Base-by-base conservation (phyloP, 2,113 vertebrate species). In the Okapia johnstoni region DNA sequence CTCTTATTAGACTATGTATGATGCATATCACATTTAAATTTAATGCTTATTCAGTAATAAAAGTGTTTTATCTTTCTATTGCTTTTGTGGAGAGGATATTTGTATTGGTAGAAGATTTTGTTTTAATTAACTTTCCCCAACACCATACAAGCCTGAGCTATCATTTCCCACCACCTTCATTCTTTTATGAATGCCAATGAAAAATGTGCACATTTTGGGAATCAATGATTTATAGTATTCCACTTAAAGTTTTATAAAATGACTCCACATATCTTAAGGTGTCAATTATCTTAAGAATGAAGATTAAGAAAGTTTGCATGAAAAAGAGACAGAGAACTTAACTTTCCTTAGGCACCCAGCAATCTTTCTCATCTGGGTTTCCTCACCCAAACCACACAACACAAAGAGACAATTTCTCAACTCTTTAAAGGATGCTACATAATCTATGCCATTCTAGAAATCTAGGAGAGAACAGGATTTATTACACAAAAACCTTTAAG, bases 241-340 rank as follows among this genome's bases (percentile, higher is more conserved):
- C 33, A 43, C 40, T 88, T 88, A 90, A 76, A 25, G 2, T 94
- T 94, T 94, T 50, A n/a, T 52, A 90, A 85, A 57, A 73, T 86
- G 26, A 60, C 26, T 93, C 16, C 16, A 97, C 85, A 48, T 63
- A 28, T 66, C 40, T 83, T 76, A 90, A 21, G 30, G 50, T 26
- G 23, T 2, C 2, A 86, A n/a, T 88, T 50, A 85, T 30, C 17
- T 89, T 60, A 92, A 85, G 26, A 94, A 86, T 54, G 57, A 17
- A 23, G 54, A 93, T 66, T 92, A 36, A 95, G 7, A 73, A 84
- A 43, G 36, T 57, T 52, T 96, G 14, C 25, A 66, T 85, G 1
- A 66, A 90, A 97, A 79, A 70, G 23, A 66, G 11, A 58, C 7
- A 46, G 86, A 87, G 40, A 90, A 25, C 21, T 61, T 30, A 60